These are phyloP conservation scores for Drosophila percnosoma DNA, from an alignment of 2,888 invertebrate species.

Conservation along the genomic window DNA sequence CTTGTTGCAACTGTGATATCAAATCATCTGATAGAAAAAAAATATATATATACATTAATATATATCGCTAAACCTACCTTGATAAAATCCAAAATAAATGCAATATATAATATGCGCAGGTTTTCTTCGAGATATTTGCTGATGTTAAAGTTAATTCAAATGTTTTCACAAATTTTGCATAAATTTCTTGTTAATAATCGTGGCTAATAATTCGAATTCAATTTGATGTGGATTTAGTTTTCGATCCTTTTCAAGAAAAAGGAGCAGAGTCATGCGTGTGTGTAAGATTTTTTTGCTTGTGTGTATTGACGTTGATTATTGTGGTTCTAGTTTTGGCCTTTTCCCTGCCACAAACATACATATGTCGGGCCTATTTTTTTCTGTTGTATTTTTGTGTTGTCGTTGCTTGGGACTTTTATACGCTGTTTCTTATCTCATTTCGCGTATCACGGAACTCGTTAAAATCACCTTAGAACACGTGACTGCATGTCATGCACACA, in stretches of 20 bases:
- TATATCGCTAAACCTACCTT: slow-evolving; percentile 12
- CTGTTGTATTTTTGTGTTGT: slow-evolving; percentile 33
- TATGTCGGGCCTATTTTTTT: not conserved
- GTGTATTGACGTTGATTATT: slow-evolving; percentile 10
- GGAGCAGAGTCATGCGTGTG: slow-evolving; percentile 4
- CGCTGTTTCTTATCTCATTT: slow-evolving; percentile 70
- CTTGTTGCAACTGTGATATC: not conserved
- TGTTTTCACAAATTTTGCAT: slow-evolving; percentile 24
- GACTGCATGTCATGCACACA: slow-evolving; percentile 68
- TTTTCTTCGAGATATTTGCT: not conserved
- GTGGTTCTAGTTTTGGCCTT: slow-evolving; percentile 12
- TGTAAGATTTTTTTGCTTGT: slow-evolving; percentile 6
- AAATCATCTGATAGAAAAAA: not conserved
- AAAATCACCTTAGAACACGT: slow-evolving; percentile 80
- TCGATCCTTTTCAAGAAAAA: slow-evolving; percentile 20
- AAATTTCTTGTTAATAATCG: slow-evolving; percentile 14
- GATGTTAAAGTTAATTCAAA: not conserved
- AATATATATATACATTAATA: not conserved
- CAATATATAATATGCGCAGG: slow-evolving; percentile 16
- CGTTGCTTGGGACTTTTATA: slow-evolving; percentile 32
- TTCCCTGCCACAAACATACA: slow-evolving; percentile 1
- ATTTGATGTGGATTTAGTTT: slow-evolving; percentile 50
- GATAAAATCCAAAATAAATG: slow-evolving; percentile 17
- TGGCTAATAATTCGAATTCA: slow-evolving; percentile 49
- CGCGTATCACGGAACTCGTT: slow-evolving; percentile 80